These are phyloP conservation scores for Apostichopus californicus DNA, from an alignment of 35 echinoderm and acorn worm species.

Conservation along the genomic window DNA sequence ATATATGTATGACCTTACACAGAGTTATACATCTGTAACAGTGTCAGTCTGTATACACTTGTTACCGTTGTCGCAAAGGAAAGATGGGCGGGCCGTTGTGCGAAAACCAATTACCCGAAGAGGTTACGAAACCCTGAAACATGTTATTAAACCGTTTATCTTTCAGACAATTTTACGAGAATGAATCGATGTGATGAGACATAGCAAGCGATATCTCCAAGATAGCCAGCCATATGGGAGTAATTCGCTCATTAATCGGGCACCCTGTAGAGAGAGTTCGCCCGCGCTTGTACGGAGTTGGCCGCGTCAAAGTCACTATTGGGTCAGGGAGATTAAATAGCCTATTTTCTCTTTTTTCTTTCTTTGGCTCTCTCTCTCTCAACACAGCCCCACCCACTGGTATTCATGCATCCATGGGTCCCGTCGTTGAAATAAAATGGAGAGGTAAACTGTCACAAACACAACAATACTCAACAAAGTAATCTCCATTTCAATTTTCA, in stretches of 20 bases:
- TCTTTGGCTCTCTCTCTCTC: neutral
- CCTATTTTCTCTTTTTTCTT: neutral
- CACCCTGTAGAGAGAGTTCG: neutral
- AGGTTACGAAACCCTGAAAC: constrained; percentile 12
- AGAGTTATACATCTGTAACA: too few species aligned
- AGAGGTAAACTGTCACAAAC: neutral
- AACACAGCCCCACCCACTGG: constrained; percentile 2
- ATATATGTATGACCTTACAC: too few species aligned
- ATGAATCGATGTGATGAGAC: neutral
- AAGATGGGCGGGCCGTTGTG: neutral
- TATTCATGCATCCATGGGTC: neutral
- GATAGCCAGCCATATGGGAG: constrained; percentile 31
- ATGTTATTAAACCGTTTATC: constrained; percentile 20
- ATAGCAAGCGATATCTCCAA: neutral
- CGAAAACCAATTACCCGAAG: constrained; percentile 36
- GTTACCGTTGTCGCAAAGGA: neutral
- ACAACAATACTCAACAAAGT: too few species aligned
- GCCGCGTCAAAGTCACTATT: constrained; percentile 31
- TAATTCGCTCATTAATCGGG: constrained; percentile 46
- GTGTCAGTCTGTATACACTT: too few species aligned
- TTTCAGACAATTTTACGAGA: neutral
- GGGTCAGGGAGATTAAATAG: constrained; percentile 32
- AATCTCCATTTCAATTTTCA: too few species aligned
- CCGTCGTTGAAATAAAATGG: neutral
- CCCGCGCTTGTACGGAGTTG: neutral